Evolutionary conservation across 2,113 vertebrate species (phyloP), one percentile per base, ranked within the genome.

Genomic region (Nicator chloris): DNA sequence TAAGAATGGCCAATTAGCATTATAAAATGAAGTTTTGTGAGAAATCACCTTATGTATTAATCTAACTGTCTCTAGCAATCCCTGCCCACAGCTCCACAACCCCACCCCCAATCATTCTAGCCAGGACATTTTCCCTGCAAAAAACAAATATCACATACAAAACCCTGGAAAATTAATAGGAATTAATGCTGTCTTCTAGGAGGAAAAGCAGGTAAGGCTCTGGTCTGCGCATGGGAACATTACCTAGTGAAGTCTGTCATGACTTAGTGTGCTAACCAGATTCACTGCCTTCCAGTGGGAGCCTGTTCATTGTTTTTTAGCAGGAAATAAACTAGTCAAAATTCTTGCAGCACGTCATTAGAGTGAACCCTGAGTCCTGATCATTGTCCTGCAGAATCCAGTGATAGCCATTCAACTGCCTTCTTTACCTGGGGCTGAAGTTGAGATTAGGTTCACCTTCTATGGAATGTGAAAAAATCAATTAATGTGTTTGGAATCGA

Each of bases 31-130:
- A 60, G 8, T 81, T 90, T 51, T 73, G 17, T 13, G 14, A 61
- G 68, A 73, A 73, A 45, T 1, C 4, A 30, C 12, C 5, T 23
- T 37, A 17, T 14, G 9, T 45, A 37, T 45, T 59, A 47, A 51
- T 10, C 11, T 12, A 75, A 42, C 5, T 15, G 6, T 76, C 24
- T 60, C 27, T 68, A 5, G 30, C 26, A 64, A 8, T 24, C 7
- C 9, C 21, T 17, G 3, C 14, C 13, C 33, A 45, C 5, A 19
- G 2, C 7, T 15, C 14, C 9, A 5, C 5, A 30, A 14, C 1
- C 0, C 12, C 5, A 17, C 2, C 6, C 6, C 9, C 2, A 40
- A 12, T 28, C 23, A 31, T 65, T 51, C 39, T 70, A 40, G 11
- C 37, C 31, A n/a, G 18, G 4, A 21, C 1, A 7, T 77, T 68